Evolutionary conservation across 2,888 invertebrate genomes (phyloP).

Genomic region (Nineta flava): DNA sequence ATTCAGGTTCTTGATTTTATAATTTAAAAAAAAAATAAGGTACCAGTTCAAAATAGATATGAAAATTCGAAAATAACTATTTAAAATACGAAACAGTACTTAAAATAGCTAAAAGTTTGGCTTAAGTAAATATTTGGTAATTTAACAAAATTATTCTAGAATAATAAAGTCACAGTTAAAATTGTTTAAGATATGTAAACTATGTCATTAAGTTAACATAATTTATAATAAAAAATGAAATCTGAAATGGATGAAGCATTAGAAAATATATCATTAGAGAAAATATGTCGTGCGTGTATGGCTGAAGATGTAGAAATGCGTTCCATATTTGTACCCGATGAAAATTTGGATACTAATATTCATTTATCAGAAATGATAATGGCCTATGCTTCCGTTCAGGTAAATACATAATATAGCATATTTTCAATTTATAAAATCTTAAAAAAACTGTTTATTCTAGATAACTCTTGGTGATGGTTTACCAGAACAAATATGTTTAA

Average conservation of each 20-base stretch:
- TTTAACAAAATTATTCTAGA: neutral
- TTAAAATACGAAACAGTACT: too few species aligned
- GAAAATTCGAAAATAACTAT: too few species aligned
- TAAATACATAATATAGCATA: constrained; percentile 14
- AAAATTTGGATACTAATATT: constrained; percentile 19
- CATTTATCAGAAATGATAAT: constrained; percentile 27
- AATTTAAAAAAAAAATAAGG: too few species aligned
- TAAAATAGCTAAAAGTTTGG: too few species aligned
- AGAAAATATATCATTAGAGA: constrained; percentile 11
- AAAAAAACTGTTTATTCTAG: constrained; percentile 12
- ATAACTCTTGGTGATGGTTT: constrained; percentile 35
- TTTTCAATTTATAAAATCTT: constrained; percentile 3
- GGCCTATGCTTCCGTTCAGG: constrained; percentile 25
- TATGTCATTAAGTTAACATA: neutral
- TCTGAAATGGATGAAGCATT: constrained; percentile 3
- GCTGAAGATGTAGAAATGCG: constrained; percentile 23
- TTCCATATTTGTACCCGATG: constrained; percentile 23
- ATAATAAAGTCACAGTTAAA: neutral
- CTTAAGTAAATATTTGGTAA: too few species aligned
- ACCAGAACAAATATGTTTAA: constrained; percentile 39
- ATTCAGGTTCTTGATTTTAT: too few species aligned
- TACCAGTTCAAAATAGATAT: too few species aligned
- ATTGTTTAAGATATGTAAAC: constrained; percentile 1
- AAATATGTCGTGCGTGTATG: constrained; percentile 25
- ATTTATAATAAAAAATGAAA: neutral